Evolutionary conservation across 2,113 vertebrate species (phyloP).

Genomic region (Mionectes macconnelli): DNA sequence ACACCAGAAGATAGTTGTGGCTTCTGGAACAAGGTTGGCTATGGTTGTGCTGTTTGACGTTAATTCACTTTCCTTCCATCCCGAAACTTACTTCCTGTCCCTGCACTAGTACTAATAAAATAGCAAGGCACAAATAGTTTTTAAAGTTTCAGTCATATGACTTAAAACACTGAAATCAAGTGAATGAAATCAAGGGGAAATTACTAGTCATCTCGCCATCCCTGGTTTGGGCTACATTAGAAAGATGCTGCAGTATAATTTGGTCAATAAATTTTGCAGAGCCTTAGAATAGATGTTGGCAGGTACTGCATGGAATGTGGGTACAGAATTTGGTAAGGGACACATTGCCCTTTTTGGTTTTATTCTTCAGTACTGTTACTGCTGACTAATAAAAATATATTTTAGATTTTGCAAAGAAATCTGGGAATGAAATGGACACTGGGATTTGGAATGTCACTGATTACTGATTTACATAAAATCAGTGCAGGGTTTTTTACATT

Average conservation of each 20-base stretch:
- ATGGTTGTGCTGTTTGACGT: neutral
- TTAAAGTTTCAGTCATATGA: neutral
- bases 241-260: neutral
- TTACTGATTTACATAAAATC: neutral
- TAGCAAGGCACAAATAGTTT: neutral
- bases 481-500: neutral
- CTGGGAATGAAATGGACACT: neutral
- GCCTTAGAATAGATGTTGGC: neutral
- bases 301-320: neutral
- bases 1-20: neutral
- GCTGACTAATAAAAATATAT: neutral
- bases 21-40: neutral
- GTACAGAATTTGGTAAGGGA: neutral
- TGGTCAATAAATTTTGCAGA: neutral
- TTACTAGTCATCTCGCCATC: neutral
- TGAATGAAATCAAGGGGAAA: neutral
- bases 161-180: neutral
- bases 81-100: neutral
- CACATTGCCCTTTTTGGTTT: neutral
- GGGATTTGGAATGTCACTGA: neutral
- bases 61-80: neutral
- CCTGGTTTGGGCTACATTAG: fast-evolving
- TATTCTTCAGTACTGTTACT: neutral
- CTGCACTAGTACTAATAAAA: neutral
- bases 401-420: neutral